Conservation (phyloP, 37 sponge, comb jelly and placozoan genomes). For the Beroe ovata region DNA sequence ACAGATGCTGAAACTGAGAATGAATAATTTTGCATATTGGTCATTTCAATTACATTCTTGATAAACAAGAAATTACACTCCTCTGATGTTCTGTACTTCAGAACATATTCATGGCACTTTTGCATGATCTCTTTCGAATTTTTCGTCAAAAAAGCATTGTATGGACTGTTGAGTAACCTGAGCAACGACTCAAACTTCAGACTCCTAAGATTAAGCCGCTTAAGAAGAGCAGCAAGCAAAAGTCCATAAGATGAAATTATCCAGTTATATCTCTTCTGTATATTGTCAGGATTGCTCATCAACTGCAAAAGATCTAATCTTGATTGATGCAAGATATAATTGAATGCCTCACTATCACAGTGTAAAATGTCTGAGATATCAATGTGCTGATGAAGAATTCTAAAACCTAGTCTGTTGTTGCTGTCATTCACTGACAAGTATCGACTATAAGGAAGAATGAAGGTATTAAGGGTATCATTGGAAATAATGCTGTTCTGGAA, state of each 20-base stretch:
- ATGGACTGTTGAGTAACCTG: background rate
- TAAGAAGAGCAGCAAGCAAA: background rate
- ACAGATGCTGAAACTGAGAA: conserved; percentile 14
- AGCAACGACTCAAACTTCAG: background rate
- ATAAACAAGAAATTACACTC: background rate
- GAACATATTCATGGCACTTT: background rate
- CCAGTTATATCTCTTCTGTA: background rate
- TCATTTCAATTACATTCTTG: conserved; percentile 1
- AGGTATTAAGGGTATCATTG: background rate
- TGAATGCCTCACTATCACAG: conserved; percentile 36
- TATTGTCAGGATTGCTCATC: background rate
- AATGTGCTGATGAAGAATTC: conserved; percentile 18
- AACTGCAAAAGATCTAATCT: background rate
- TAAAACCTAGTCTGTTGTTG: background rate
- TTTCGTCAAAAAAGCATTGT: background rate
- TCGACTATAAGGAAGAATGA: background rate
- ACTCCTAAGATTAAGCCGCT: background rate
- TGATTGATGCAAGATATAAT: conserved; percentile 49
- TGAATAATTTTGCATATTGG: background rate
- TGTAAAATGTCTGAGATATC: conserved; percentile 22
- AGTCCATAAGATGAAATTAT: conserved; percentile 6
- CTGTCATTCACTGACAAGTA: background rate
- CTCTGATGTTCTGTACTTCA: background rate
- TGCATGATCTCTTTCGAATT: background rate
- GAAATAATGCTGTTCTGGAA: background rate